Percentiles rank a stretch among this genome's conserved stretches.
These are phyloP conservation scores for Eospalax fontanierii DNA, from an alignment of 2,797 vertebrate species.

Conservation along the genomic window DNA sequence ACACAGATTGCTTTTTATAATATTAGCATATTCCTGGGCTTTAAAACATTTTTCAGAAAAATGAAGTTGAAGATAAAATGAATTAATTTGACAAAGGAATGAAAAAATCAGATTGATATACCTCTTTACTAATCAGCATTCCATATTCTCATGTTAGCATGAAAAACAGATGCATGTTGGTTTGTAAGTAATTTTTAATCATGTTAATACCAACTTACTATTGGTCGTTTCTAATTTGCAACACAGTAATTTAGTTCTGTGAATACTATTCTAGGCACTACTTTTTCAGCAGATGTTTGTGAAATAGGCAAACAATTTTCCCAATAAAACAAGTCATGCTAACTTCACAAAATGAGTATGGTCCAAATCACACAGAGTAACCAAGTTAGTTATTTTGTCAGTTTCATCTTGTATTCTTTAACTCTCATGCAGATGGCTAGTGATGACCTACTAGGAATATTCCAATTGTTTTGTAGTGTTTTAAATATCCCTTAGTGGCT, in stretches of 20 bases:
- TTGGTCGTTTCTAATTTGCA: neutral
- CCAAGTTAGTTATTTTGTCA: conserved; percentile 55
- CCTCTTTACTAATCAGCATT: neutral
- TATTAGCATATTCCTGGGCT: neutral
- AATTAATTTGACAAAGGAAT: neutral
- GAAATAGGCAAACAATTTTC: conserved; percentile 40
- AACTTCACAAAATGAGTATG: conserved; percentile 43
- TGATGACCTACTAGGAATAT: conserved; percentile 82
- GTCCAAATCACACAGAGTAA: conserved; percentile 72
- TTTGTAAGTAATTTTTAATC: conserved; percentile 40
- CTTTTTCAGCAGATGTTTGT: neutral
- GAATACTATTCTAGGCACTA: conserved; percentile 56
- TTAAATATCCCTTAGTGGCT: conserved; percentile 80
- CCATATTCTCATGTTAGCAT: neutral
- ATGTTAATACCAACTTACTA: neutral
- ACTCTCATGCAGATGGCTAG: conserved; percentile 70
- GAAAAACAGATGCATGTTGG: neutral
- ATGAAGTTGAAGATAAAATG: conserved; percentile 5
- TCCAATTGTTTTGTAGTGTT: conserved; percentile 73
- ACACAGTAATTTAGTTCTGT: neutral
- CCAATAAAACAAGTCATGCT: conserved; percentile 53
- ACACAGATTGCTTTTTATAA: neutral
- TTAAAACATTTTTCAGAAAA: conserved; percentile 8
- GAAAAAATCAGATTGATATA: neutral
- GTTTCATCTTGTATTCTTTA: conserved; percentile 70